phyloP scores from a whole-genome alignment of 2,888 invertebrate species.

The Agonopterix alstromeriana region DNA sequence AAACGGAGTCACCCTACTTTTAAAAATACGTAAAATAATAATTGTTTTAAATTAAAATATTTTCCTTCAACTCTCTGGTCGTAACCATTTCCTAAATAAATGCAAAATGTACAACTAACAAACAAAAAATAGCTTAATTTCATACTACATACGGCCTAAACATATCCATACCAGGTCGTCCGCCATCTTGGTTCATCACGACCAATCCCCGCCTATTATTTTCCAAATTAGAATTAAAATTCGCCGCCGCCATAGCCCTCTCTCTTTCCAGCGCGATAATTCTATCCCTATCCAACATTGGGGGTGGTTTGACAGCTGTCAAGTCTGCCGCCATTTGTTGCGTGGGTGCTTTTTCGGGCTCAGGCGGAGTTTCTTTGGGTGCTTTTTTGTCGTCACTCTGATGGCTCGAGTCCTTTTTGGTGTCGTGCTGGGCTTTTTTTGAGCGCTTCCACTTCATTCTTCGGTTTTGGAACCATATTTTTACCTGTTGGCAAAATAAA shows the following conservation, averaged over 20 bases:
- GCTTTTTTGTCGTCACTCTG: constrained; percentile 54
- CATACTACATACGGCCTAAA: constrained; percentile 75
- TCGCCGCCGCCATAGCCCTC: constrained; percentile 67
- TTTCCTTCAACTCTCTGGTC: too few relatives aligned
- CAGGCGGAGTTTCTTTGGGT: constrained; percentile 43
- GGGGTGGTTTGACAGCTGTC: constrained; percentile 67
- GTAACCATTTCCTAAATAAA: too few relatives aligned
- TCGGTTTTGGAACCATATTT: constrained; percentile 99
- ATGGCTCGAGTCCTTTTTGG: constrained; percentile 75
- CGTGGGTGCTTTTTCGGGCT: constrained; percentile 43
- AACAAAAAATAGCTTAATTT: constrained; percentile 52
- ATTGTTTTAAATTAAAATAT: too few relatives aligned
- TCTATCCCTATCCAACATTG: constrained; percentile 66
- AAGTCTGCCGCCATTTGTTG: constrained; percentile 47
- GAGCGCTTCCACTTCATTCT: constrained; percentile 99
- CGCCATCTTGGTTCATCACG: constrained; percentile 65
- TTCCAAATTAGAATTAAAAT: constrained; percentile 72
- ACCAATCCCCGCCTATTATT: constrained; percentile 63
- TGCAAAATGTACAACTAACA: constrained; percentile 16
- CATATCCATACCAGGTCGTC: constrained; percentile 59
- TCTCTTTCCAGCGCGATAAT: constrained; percentile 67
- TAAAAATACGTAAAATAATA: too few relatives aligned
- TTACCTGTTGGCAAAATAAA: constrained; percentile 81
- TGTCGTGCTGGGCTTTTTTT: constrained; percentile 95
- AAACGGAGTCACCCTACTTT: too few relatives aligned